Conservation (phyloP, 2,888 invertebrate species). For the Tetheella fluctuosa region DNA sequence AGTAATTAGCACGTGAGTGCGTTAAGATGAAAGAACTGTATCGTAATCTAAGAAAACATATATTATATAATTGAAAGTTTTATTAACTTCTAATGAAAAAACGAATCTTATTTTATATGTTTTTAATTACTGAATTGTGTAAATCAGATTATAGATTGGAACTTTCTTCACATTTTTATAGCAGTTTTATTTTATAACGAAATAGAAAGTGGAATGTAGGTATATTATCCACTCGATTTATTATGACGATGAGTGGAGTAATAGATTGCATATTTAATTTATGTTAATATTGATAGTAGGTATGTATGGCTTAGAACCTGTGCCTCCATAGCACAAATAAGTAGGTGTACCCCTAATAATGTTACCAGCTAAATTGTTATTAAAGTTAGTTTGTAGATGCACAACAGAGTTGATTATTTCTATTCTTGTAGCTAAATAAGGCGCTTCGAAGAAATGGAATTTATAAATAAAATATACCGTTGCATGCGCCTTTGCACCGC, state of each 20-base stretch:
- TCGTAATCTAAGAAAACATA: neutral
- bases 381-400: neutral
- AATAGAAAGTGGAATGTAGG: slow-evolving; percentile 27
- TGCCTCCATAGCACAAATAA: neutral
- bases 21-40: neutral
- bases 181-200: slow-evolving; percentile 15
- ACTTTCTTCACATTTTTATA: slow-evolving; percentile 20
- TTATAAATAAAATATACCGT: slow-evolving; percentile 23
- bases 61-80: neutral
- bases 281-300: neutral
- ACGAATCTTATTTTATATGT: neutral
- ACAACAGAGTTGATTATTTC: neutral
- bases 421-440: slow-evolving; percentile 25
- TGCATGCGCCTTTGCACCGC: slow-evolving; percentile 29
- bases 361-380: too few relatives aligned
- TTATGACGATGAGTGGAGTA: neutral
- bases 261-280: slow-evolving; percentile 6
- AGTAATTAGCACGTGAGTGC: too few relatives aligned
- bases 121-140: slow-evolving; percentile 12
- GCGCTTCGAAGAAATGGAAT: slow-evolving; percentile 25
- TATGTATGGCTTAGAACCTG: too few relatives aligned
- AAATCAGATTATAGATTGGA: slow-evolving; percentile 7
- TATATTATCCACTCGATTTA: slow-evolving; percentile 11
- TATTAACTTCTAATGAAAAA: neutral
- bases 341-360: neutral